These are phyloP conservation scores for Triplophysa rosa DNA, from an alignment of 2,113 vertebrate genomes.

Conservation along the genomic window DNA sequence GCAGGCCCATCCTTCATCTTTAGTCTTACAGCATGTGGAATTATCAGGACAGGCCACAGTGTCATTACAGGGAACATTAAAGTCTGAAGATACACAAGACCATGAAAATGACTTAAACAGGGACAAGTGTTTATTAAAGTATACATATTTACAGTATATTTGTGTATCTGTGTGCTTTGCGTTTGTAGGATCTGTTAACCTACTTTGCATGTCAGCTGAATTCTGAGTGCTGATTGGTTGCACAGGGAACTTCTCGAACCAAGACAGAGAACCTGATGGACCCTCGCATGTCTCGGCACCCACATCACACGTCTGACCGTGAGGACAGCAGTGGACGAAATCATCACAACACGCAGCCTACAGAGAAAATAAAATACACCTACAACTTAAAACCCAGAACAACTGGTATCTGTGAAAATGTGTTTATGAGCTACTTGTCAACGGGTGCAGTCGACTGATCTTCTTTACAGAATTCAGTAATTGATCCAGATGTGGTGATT, in stretches of 20 bases:
- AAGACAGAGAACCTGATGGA: constrained; percentile 6
- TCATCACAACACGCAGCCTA: constrained; percentile 80
- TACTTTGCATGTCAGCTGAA: background rate
- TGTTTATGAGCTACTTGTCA: background rate
- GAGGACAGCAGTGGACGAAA: constrained; percentile 73
- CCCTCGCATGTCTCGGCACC: constrained; percentile 56
- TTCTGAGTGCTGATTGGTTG: background rate
- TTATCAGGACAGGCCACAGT: constrained; percentile 50
- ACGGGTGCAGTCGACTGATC: constrained; percentile 28
- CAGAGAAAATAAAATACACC: background rate
- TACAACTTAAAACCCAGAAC: background rate
- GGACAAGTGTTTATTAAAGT: background rate
- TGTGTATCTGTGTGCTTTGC: no score
- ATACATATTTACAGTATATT: no score
- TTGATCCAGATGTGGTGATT: background rate
- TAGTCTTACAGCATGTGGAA: constrained; percentile 59
- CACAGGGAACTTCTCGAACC: constrained; percentile 59
- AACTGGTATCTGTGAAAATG: no score
- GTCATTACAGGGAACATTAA: constrained; percentile 46
- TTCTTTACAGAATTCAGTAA: no score
- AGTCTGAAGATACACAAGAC: constrained; percentile 29
- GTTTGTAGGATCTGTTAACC: background rate
- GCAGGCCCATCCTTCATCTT: constrained; percentile 54
- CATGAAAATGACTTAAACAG: background rate
- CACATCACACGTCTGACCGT: constrained; percentile 66